Evolutionary conservation across 2,797 vertebrate species (phyloP), one percentile per base, ranked within the genome.

Genomic region (Sternotherus odoratus): DNA sequence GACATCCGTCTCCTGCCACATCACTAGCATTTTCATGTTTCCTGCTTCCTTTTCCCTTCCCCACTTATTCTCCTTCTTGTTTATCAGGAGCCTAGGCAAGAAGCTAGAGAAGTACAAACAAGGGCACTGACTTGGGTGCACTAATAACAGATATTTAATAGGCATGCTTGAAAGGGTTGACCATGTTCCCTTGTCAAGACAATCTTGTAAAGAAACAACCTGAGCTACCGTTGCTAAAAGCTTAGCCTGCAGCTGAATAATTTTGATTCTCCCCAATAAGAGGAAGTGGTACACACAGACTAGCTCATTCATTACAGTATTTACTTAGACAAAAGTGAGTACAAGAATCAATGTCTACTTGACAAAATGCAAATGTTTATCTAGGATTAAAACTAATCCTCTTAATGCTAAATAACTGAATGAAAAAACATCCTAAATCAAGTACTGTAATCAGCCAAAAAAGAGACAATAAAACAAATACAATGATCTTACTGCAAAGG

Each of bases 301-400:
- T 26, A 87, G 39, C 6, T 4, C 19, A 49, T 81, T 86, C 66
- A 23, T 89, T 92, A n/a, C 4, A 74, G 4, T 79, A 30, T 90
- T 93, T 94, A 49, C 24, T 88, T 86, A 21, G 50, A 56, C 56
- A 46, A 1, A 8, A 86, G 82, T 80, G 77, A 23, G 33, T 28
- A 91, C 72, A 82, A 15, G 33, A 86, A 16, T 51, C 57, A n/a
- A 54, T 24, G 79, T 81, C 80, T 83, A 39, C 75, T 83, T 87
- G 60, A 79, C 80, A 79, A 87, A 87, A 81, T 48, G 19, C 79
- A 89, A 51, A 72, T 88, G 92, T 77, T 95, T 94, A 79, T 75
- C 48, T 48, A 89, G 79, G 49, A 48, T 78, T 96, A 85, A 87
- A 95, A 33, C 26, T 92, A 94, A 96, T 95, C 83, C 12, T 82